These are phyloP conservation scores for Ictalurus furcatus DNA, from an alignment of 2,113 vertebrate genomes.

Conservation along the genomic window DNA sequence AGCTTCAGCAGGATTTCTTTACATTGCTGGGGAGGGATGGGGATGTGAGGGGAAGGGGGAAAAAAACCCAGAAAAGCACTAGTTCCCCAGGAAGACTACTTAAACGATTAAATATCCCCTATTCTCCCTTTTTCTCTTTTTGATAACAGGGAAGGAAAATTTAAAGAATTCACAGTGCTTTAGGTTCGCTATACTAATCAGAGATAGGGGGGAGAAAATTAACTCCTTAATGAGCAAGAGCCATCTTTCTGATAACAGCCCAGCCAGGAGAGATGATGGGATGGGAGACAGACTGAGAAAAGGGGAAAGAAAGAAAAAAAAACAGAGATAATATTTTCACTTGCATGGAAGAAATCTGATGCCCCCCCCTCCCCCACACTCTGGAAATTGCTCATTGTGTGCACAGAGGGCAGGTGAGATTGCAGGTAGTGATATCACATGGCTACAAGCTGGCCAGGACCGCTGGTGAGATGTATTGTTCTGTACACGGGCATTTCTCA, in stretches of 20 bases:
- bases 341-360: constrained; percentile 58
- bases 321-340: constrained; percentile 51
- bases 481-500: constrained; percentile 64
- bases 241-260: constrained; percentile 69
- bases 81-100: constrained; percentile 80
- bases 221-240: constrained; percentile 82
- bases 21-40: constrained; percentile 74
- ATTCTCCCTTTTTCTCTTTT: constrained; percentile 64
- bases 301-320: constrained; percentile 37
- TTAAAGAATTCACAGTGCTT: constrained; percentile 81
- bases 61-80: constrained; percentile 66
- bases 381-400: constrained; percentile 61
- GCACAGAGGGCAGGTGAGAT: constrained; percentile 65
- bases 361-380: constrained; percentile 42
- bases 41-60: constrained; percentile 29
- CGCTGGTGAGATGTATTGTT: constrained; percentile 66
- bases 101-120: constrained; percentile 80
- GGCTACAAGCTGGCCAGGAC: constrained; percentile 58
- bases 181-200: constrained; percentile 78
- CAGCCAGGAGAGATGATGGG: constrained; percentile 66
- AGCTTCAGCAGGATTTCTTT: constrained; percentile 80
- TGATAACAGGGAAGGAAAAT: constrained; percentile 77
- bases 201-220: constrained; percentile 78
- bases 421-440: constrained; percentile 56
- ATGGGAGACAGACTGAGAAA: constrained; percentile 47